Evolutionary conservation across 2,797 vertebrate genomes (phyloP), one percentile per base, ranked within the genome.

Genomic region (Intellagama lesueurii): DNA sequence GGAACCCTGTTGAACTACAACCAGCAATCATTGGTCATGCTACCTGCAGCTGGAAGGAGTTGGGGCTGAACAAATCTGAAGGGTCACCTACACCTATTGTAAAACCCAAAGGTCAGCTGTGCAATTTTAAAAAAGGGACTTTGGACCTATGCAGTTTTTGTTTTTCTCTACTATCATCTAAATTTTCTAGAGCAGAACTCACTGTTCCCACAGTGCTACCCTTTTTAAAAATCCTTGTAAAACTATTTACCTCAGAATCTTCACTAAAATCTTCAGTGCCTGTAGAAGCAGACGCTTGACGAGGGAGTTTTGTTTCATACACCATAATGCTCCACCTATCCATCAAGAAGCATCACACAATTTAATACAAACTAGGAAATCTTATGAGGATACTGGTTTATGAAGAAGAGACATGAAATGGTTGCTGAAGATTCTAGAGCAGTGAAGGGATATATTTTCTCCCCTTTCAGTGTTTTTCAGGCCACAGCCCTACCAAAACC

Each of bases 321-420:
- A 99, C 98, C 99, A 99, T 99, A 91, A 99, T 98, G 85, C 99
- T 99, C 99, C 99, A 99, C 94, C 99, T 99, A 92, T 92, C 86
- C 90, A 90, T 92, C 92, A 93, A 81, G 9, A 90, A 84, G 40
- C 26, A 91, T 32, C 84, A 87, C 0, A 93, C 26, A 73, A 86
- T 40, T 94, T 88, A 93, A 24, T 85, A 30, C 30, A 86, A 56
- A 32, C 60, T 35, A 2, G 0, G 49, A 32, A 52, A 82, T 7
- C 22, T 56, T 85, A 84, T 6, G 11, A 76, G 32, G 49, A 5
- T 19, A 24, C 76, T 73, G 8, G 8, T 7, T 80, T 52, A 85
- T 19, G 7, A 64, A 14, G 7, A 64, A 14, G 44, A 4, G 24
- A 35, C 76, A 87, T 26, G 64, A 80, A 69, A 3, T 60, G 64